Percentiles rank a stretch among this genome's conserved stretches.
Conservation (phyloP, 2,888 invertebrate species). For the Netelia virgata region DNA sequence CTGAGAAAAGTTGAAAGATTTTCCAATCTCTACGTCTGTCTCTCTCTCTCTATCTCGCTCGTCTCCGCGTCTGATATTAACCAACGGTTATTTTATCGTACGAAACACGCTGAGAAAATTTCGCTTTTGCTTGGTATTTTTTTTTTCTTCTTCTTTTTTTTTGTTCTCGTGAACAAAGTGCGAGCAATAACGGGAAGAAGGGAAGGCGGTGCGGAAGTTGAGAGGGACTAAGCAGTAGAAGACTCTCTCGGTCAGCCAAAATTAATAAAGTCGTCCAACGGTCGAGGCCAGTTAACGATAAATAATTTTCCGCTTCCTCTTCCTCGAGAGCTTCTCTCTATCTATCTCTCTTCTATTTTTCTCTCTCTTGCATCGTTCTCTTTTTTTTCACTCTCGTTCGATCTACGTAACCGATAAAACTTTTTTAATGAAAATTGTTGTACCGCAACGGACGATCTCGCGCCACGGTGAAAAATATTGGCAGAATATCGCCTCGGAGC, state of each 20-base stretch:
- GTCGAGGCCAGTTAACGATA: constrained; percentile 62
- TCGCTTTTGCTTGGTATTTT: background rate
- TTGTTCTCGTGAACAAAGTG: constrained; percentile 26
- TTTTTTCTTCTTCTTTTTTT: background rate
- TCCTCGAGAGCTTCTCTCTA: constrained; percentile 8
- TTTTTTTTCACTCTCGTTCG: background rate
- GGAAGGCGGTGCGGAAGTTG: background rate
- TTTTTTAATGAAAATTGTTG: constrained; percentile 70
- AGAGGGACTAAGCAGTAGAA: background rate
- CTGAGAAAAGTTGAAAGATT: constrained; percentile 30
- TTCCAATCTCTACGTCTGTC: background rate
- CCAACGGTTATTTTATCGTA: constrained; percentile 36
- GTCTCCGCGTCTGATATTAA: constrained; percentile 31
- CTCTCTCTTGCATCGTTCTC: constrained; percentile 39
- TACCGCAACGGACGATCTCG: constrained; percentile 37
- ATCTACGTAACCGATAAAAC: constrained; percentile 59
- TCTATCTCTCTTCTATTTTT: constrained; percentile 21
- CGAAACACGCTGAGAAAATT: constrained; percentile 35
- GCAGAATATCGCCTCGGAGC: constrained; percentile 22
- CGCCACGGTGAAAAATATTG: constrained; percentile 15
- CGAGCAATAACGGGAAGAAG: background rate
- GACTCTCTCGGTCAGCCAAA: constrained; percentile 56
- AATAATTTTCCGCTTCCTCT: constrained; percentile 62
- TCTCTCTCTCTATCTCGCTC: no score
- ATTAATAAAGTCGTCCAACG: constrained; percentile 56